Evolutionary conservation across 2,888 invertebrate genomes (phyloP).

Genomic region (Caenorhabditis plicata): DNA sequence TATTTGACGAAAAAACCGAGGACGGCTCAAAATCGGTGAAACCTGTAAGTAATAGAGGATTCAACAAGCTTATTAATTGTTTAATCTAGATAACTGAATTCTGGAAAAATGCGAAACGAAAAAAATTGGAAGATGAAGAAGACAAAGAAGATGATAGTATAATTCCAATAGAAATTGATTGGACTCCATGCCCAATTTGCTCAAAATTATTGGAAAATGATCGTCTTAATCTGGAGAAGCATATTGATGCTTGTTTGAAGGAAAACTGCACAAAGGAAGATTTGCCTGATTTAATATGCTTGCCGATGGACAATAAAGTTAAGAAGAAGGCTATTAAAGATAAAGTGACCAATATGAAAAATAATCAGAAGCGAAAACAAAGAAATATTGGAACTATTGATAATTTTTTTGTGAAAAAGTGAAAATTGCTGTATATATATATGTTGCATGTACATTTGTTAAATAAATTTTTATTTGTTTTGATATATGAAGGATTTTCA

Average conservation of each 20-base stretch:
- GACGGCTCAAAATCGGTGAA: conserved; percentile 7
- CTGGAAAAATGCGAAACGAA: conserved; percentile 19
- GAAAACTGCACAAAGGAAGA: conserved; percentile 5
- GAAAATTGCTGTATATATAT: too few species aligned
- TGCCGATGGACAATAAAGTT: conserved; percentile 1
- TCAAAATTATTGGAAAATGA: conserved; percentile 11
- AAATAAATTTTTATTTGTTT: too few species aligned
- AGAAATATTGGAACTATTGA: too few species aligned
- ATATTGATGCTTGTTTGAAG: conserved; percentile 40
- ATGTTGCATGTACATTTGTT: too few species aligned
- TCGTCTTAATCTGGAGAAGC: conserved; percentile 28
- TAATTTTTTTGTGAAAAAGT: too few species aligned
- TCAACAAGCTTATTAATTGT: not conserved
- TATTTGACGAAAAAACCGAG: conserved; percentile 30
- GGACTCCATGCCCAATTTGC: conserved; percentile 35
- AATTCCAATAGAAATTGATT: too few species aligned
- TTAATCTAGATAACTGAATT: conserved; percentile 28
- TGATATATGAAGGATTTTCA: too few species aligned
- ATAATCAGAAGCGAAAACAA: not conserved
- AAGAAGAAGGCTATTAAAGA: too few species aligned
- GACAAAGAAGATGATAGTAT: conserved; percentile 7
- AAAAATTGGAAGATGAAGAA: conserved; percentile 3
- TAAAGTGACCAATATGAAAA: too few species aligned
- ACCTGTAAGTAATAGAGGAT: conserved; percentile 7
- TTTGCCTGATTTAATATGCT: conserved; percentile 17